Evolutionary conservation across 1,140 invertebrate species (phyloP).

Genomic region (Trachymyrmex septentrionalis): DNA sequence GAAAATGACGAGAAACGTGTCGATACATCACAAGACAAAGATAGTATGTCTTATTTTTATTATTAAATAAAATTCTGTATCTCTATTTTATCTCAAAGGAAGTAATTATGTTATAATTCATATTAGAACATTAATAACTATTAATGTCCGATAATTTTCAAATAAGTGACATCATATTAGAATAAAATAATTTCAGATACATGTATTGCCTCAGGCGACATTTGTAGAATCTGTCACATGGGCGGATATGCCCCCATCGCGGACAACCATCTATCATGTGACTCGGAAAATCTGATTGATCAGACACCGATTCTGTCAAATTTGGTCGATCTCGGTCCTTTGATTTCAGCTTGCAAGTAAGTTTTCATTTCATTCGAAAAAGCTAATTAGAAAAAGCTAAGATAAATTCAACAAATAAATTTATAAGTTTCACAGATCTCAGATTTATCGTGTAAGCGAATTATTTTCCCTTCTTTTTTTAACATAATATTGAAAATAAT

Average conservation of each 20-base stretch:
- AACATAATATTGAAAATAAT: too few relatives aligned
- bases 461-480: too few relatives aligned
- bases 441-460: neutral
- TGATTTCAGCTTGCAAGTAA: constrained; percentile 85
- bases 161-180: neutral
- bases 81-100: neutral
- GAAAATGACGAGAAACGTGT: neutral
- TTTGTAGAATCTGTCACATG: constrained; percentile 85
- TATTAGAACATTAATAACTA: neutral
- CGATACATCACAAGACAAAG: constrained; percentile 2
- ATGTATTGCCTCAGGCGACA: constrained; percentile 74
- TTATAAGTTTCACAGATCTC: neutral
- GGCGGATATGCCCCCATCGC: constrained; percentile 73
- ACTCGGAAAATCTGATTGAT: constrained; percentile 52
- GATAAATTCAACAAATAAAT: neutral
- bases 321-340: constrained; percentile 76
- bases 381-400: neutral
- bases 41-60: constrained; percentile 12
- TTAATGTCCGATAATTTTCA: neutral
- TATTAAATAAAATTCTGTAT: neutral
- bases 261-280: constrained; percentile 64
- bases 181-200: constrained; percentile 54
- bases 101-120: neutral
- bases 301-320: constrained; percentile 73
- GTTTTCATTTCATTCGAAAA: neutral